phyloP scores from a whole-genome alignment of 2,888 invertebrate species.

The Xylota segnis region DNA sequence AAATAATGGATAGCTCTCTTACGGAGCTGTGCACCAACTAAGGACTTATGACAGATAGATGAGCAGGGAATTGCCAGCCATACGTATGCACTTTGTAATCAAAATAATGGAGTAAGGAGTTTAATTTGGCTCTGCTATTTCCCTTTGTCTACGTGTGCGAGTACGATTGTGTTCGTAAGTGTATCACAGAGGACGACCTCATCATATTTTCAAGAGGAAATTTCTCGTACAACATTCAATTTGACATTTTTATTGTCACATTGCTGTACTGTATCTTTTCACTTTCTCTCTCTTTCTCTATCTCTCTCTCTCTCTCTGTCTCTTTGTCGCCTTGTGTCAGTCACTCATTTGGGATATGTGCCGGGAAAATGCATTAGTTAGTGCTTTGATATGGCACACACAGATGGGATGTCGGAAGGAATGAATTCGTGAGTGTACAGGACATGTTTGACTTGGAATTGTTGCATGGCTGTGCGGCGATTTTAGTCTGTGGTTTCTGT shows the following conservation, averaged over 20 bases:
- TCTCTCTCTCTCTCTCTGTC: too few species aligned
- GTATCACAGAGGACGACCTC: constrained; percentile 10
- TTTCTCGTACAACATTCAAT: constrained; percentile 34
- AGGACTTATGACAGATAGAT: constrained; percentile 44
- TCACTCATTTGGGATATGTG: too few species aligned
- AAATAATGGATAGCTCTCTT: constrained; percentile 51
- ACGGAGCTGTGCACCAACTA: neutral
- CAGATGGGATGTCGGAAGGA: too few species aligned
- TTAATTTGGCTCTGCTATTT: constrained; percentile 37
- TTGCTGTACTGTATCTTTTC: neutral
- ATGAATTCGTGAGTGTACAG: too few species aligned
- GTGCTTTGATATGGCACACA: too few species aligned
- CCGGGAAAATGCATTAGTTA: too few species aligned
- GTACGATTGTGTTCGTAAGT: too few species aligned
- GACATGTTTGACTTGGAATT: too few species aligned
- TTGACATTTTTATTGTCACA: constrained; percentile 24
- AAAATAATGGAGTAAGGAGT: constrained; percentile 60
- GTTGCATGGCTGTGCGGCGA: too few species aligned
- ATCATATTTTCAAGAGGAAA: constrained; percentile 35
- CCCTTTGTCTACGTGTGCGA: neutral
- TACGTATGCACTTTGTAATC: constrained; percentile 58
- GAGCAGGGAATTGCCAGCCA: constrained; percentile 45
- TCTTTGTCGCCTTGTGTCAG: too few species aligned
- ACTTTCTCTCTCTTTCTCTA: neutral
- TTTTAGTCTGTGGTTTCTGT: too few species aligned